Conservation (phyloP, 2,888 invertebrate species). For the Coleophora deauratella region DNA sequence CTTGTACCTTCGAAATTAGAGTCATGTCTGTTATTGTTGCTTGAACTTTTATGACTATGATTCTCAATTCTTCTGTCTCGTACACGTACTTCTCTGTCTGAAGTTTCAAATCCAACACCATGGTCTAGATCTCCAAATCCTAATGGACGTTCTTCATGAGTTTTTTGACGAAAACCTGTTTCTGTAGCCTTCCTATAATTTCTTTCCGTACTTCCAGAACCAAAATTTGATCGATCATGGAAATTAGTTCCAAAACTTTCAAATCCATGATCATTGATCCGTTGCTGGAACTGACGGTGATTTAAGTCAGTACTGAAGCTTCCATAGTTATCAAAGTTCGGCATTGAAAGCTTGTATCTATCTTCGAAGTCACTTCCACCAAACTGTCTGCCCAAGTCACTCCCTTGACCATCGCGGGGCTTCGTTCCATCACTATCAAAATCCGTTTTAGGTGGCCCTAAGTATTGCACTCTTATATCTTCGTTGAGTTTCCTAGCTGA, state of each 20-base stretch:
- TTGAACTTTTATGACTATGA: neutral
- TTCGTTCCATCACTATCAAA: neutral
- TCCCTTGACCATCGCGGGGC: neutral
- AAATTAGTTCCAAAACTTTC: neutral
- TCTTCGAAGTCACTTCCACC: neutral
- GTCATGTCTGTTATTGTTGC: neutral
- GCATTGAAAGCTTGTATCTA: neutral
- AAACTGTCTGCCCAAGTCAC: too few relatives aligned
- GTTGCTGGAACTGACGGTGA: neutral
- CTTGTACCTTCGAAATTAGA: neutral
- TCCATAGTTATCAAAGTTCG: neutral
- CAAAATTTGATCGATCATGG: neutral
- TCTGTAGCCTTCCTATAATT: neutral
- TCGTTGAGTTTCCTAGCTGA: constrained; percentile 1
- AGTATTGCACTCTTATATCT: neutral
- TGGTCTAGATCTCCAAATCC: neutral
- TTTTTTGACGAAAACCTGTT: neutral
- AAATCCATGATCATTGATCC: neutral
- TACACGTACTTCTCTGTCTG: neutral
- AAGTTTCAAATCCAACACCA: neutral
- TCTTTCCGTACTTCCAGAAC: neutral
- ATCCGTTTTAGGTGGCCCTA: neutral
- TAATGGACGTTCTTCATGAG: neutral
- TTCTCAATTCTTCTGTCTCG: neutral
- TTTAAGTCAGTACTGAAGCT: neutral